phyloP scores from a whole-genome alignment of 2,888 invertebrate genomes.

The Ophonus ardosiacus region DNA sequence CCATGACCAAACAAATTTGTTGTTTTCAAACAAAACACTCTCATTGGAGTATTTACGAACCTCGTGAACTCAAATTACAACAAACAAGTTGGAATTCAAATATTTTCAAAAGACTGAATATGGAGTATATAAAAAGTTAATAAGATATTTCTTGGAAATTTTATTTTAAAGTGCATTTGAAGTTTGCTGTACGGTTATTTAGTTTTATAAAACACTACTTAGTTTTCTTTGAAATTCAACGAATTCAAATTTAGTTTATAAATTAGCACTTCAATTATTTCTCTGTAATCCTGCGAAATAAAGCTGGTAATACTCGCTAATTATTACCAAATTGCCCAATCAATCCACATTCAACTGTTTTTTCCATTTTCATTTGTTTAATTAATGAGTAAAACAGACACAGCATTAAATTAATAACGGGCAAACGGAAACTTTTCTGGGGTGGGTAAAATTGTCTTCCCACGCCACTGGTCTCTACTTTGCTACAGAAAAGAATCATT shows the following conservation, averaged over 20 bases:
- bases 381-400: not conserved
- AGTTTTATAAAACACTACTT: not conserved
- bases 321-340: not conserved
- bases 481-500: constrained; percentile 35
- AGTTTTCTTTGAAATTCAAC: not conserved
- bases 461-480: not conserved
- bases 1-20: constrained; percentile 21
- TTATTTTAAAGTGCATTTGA: too few relatives aligned
- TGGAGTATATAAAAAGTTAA: not conserved
- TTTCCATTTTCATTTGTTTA: constrained; percentile 14
- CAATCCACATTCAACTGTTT: not conserved
- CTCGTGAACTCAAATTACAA: not conserved
- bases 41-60: not conserved
- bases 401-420: constrained; percentile 9
- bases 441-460: not conserved
- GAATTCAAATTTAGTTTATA: not conserved
- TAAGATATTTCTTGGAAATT: too few relatives aligned
- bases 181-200: not conserved
- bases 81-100: not conserved
- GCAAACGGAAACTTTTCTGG: not conserved
- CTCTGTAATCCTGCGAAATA: not conserved
- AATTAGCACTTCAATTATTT: not conserved
- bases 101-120: not conserved
- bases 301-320: constrained; percentile 1
- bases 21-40: constrained; percentile 13